phyloP scores from a whole-genome alignment of 2,888 invertebrate genomes.

The Dicranocentrus wangi region DNA sequence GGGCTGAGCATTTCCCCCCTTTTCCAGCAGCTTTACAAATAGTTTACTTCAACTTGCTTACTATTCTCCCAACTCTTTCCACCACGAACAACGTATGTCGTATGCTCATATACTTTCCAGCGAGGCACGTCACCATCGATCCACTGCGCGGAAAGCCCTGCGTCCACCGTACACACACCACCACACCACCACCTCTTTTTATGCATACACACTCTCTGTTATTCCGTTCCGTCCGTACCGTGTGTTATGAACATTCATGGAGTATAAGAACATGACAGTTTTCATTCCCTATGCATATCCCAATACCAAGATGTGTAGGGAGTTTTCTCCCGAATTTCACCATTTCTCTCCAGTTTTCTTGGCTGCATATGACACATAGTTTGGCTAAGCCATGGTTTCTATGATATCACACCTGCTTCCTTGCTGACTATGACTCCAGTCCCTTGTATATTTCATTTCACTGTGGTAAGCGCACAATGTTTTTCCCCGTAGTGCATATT shows the following conservation, averaged over 20 bases:
- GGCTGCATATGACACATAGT: not conserved
- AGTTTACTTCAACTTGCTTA: not conserved
- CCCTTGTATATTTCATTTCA: too few species aligned
- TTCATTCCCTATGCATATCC: too few species aligned
- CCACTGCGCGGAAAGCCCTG: conserved; percentile 67
- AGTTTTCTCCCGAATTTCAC: conserved; percentile 44
- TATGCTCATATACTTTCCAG: conserved; percentile 23
- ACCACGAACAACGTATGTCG: not conserved
- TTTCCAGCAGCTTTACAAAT: not conserved
- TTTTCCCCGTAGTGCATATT: too few species aligned
- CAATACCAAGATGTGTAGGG: too few species aligned
- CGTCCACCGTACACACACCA: conserved; percentile 45
- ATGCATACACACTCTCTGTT: too few species aligned
- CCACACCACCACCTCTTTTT: not conserved
- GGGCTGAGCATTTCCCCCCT: not conserved
- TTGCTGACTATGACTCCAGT: too few species aligned
- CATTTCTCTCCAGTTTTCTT: conserved; percentile 20
- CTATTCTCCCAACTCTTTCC: conserved; percentile 1
- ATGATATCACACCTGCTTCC: conserved; percentile 19
- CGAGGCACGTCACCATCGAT: conserved; percentile 70
- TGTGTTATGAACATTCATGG: too few species aligned
- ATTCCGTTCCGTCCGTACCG: too few species aligned
- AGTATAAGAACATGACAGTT: too few species aligned
- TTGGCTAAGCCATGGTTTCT: too few species aligned
- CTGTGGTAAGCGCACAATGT: too few species aligned